Evolutionary conservation across 1,140 invertebrate genomes (phyloP), one percentile per base, ranked within the genome.

Genomic region (Portunus trituberculatus): DNA sequence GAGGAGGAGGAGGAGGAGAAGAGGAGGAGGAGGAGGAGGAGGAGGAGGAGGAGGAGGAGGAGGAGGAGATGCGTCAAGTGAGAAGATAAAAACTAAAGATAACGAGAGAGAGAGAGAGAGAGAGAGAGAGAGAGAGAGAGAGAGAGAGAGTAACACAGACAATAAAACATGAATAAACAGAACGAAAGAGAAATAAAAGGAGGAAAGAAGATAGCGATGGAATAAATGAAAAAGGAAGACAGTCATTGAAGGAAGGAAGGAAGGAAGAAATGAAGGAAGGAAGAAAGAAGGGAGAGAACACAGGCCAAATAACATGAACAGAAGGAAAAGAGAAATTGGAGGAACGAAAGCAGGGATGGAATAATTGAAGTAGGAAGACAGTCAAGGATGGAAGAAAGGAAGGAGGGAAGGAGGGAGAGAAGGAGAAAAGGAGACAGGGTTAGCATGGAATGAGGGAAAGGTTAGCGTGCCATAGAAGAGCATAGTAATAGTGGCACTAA

Each of bases 21-120:
- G 87, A 88, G 87, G 87, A 88, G 87, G 87, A 87, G 28, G 32
- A 39, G 32, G 32, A 39, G 46, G 46, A 88, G 46, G 32, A 20
- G 87, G 28, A 7, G 20, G 31, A 39, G 29, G 14, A 39, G 28
- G 16, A 39, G 29, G 31, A 12, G 87, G 32, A 39, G 28, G 28
- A 8, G 31, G 28, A 39, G 14, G 20, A 7, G 28, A 14, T 12
- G 52, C 52, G 52, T 59, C 52, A 59, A 59, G 28, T 29, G 16
- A 88, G 39, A 20, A 59, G 0, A 20, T 16, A 59, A 20, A 59
- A 2, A 20, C 3, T 16, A 20, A 59, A 2, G 52, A 59, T 0
- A 20, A 10, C 3, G 52, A 59, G 20, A 20, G 20, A 59, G 52
- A 39, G 39, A 39, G 39, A 39, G 39, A 39, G 39, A 39, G 39